Percentiles rank a stretch among this genome's conserved stretches.
Evolutionary conservation across 2,888 invertebrate species (phyloP).

Genomic region (Linnaemya tessellans): DNA sequence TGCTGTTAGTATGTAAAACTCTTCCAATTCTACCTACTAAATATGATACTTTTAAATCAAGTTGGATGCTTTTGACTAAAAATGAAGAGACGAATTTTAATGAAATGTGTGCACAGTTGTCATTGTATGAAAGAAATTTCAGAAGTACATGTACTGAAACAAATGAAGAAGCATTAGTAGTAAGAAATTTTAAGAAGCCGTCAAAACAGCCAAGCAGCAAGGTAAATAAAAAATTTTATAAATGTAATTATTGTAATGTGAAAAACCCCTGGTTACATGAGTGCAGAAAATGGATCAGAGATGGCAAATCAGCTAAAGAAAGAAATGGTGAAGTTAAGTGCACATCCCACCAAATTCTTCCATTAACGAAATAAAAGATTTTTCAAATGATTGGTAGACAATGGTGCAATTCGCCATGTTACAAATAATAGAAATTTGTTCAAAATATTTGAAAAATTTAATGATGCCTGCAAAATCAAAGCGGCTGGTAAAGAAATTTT

Average conservation of each 20-base stretch:
- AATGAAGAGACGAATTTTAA: constrained; percentile 3
- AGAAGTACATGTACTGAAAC: neutral
- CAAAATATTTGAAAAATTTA: constrained; percentile 26
- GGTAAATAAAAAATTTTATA: neutral
- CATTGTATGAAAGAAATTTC: neutral
- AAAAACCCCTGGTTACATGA: neutral
- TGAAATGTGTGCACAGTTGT: constrained; percentile 46
- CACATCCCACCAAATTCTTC: too few species aligned
- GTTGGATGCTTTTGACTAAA: too few species aligned
- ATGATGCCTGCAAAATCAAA: too few species aligned
- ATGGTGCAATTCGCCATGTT: constrained; percentile 41
- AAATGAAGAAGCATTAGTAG: too few species aligned
- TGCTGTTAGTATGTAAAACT: constrained; percentile 75
- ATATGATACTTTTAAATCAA: too few species aligned
- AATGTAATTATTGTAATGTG: neutral
- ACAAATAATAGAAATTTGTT: constrained; percentile 19
- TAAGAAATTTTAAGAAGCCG: neutral
- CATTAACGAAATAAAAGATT: neutral
- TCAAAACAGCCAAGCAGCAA: neutral
- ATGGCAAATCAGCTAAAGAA: too few species aligned
- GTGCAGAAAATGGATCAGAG: too few species aligned
- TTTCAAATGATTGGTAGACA: neutral
- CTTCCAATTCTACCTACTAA: constrained; percentile 54
- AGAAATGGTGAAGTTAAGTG: too few species aligned
- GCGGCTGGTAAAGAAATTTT: constrained; percentile 25